Percentiles rank a stretch among this genome's conserved stretches.
Evolutionary conservation across 2,113 vertebrate genomes (phyloP).

Genomic region (Dipodomys ordii): DNA sequence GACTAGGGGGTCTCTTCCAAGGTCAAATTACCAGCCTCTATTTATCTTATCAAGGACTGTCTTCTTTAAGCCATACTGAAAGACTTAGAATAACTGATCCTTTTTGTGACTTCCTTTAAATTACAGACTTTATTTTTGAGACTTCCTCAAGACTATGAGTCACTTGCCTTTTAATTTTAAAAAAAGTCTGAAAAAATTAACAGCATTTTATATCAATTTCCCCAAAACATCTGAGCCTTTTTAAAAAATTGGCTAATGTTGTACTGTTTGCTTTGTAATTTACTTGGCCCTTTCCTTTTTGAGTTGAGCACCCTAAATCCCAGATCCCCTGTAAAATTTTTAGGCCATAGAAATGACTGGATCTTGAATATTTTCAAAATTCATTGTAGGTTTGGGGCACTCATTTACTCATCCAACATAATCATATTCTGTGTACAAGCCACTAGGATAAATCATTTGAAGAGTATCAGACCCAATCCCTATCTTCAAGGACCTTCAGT

Average conservation of each 20-base stretch:
- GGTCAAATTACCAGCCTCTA: background rate
- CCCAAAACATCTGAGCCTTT: conserved; percentile 5
- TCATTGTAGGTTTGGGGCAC: background rate
- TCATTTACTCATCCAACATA: conserved; percentile 3
- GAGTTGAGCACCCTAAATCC: conserved; percentile 4
- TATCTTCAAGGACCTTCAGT: background rate
- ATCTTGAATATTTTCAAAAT: background rate
- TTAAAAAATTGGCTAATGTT: background rate
- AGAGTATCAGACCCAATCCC: background rate
- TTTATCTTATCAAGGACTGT: background rate
- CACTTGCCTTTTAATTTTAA: conserved; percentile 62
- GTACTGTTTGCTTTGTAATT: background rate
- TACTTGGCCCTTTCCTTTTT: background rate
- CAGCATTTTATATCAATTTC: conserved; percentile 44
- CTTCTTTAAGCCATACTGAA: conserved; percentile 21
- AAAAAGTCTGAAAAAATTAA: background rate
- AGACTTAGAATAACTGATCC: conserved; percentile 48
- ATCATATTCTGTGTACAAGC: background rate
- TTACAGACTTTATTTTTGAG: conserved; percentile 60
- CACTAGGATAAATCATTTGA: background rate
- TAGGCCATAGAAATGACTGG: background rate
- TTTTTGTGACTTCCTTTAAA: conserved; percentile 70
- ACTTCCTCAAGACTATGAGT: conserved; percentile 55
- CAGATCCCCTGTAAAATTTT: background rate
- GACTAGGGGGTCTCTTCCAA: background rate